Evolutionary conservation across 2,888 invertebrate species (phyloP).

Genomic region (Pachliopta kotzebuea): DNA sequence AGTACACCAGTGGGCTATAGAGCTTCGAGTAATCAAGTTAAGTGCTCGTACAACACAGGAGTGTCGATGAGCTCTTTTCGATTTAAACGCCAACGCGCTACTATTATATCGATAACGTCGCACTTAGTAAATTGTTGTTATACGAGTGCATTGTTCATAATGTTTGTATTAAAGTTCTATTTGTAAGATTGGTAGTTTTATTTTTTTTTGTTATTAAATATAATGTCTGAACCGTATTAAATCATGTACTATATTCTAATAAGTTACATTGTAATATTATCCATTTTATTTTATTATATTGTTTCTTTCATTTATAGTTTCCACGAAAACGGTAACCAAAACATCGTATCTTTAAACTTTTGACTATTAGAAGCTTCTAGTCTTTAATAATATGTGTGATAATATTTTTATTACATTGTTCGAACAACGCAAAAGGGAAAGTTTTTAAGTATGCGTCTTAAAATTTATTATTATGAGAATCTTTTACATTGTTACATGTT

Average conservation of each 20-base stretch:
- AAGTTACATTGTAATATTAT: too few relatives aligned
- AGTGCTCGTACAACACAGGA: conserved; percentile 69
- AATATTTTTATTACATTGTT: too few relatives aligned
- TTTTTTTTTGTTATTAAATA: neutral
- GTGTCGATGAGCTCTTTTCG: conserved; percentile 67
- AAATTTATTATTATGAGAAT: neutral
- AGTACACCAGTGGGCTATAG: conserved; percentile 45
- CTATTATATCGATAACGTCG: conserved; percentile 55
- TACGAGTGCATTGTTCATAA: conserved; percentile 29
- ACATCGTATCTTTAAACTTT: neutral
- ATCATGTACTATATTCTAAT: too few relatives aligned
- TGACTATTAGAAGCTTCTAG: neutral
- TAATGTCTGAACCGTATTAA: too few relatives aligned
- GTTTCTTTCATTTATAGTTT: too few relatives aligned
- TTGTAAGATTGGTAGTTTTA: conserved; percentile 17
- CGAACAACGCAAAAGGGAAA: neutral
- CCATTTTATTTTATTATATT: too few relatives aligned
- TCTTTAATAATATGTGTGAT: neutral
- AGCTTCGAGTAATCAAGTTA: conserved; percentile 78
- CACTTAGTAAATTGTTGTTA: conserved; percentile 53
- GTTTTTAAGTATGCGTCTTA: neutral
- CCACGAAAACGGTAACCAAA: too few relatives aligned
- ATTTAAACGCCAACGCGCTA: conserved; percentile 54
- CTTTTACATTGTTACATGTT: neutral
- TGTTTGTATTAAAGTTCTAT: conserved; percentile 25